A percentile compares a stretch with the other conserved stretches of the same genome.
These are phyloP conservation scores for Heterocephalus glaber DNA, from an alignment of 2,113 vertebrate genomes.

Conservation along the genomic window DNA sequence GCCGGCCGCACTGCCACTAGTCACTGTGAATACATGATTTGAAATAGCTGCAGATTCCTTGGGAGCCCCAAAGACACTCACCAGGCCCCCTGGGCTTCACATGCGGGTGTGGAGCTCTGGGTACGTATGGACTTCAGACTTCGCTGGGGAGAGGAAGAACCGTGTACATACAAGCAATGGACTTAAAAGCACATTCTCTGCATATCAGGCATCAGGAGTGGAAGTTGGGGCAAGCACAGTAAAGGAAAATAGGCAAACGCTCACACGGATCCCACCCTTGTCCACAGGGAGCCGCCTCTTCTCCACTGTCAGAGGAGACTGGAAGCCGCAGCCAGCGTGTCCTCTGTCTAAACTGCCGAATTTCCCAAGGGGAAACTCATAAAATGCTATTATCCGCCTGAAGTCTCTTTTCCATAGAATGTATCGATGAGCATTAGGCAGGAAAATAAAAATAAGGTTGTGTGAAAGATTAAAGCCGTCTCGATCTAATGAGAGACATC, in stretches of 20 bases:
- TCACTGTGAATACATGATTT: background rate
- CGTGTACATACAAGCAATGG: background rate
- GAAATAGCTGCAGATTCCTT: no score
- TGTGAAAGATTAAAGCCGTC: slow-evolving; percentile 78
- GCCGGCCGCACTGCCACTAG: background rate
- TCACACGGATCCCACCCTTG: background rate
- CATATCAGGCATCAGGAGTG: background rate
- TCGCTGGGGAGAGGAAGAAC: background rate
- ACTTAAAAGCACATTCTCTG: background rate
- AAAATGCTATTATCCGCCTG: slow-evolving; percentile 71
- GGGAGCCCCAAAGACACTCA: background rate
- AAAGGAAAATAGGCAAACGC: background rate
- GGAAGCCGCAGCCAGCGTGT: background rate
- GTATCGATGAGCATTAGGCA: slow-evolving; percentile 65
- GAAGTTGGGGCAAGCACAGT: fast-evolving
- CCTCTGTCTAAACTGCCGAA: background rate
- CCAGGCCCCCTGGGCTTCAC: no score
- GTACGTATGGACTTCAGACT: no score
- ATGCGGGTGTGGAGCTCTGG: background rate
- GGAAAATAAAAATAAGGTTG: slow-evolving; percentile 81
- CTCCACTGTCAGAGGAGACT: background rate
- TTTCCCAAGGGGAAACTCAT: slow-evolving; percentile 52
- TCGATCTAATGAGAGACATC: slow-evolving; percentile 82
- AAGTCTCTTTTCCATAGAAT: slow-evolving; percentile 79
- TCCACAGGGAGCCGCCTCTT: background rate